phyloP scores from a whole-genome alignment of 2,888 invertebrate species.

The Schizaphis graminum region DNA sequence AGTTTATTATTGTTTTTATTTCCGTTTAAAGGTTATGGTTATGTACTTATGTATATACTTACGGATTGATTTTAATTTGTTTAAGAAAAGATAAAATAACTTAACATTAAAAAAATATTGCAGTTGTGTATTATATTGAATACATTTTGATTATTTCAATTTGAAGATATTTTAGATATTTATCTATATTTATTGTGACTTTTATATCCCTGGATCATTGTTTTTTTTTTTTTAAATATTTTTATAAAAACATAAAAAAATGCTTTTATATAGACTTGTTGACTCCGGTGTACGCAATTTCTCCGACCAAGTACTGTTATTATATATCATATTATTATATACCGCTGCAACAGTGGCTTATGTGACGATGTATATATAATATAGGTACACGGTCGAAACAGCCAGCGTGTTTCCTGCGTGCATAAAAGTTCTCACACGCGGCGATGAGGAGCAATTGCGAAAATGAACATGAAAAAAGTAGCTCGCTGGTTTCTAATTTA shows the following conservation, averaged over 20 bases:
- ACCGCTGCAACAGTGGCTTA: constrained; percentile 29
- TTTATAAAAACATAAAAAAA: neutral
- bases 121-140: neutral
- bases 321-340: constrained; percentile 21
- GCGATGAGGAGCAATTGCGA: constrained; percentile 28
- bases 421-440: constrained; percentile 57
- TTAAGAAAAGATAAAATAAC: too few relatives aligned
- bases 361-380: constrained; percentile 48
- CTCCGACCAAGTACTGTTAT: constrained; percentile 46
- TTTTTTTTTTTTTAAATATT: neutral
- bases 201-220: neutral
- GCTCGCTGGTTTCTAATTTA: constrained; percentile 62
- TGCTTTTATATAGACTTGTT: constrained; percentile 4
- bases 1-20: neutral
- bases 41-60: neutral
- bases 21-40: neutral
- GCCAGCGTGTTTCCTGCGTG: constrained; percentile 44
- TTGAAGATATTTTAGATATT: neutral
- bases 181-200: neutral
- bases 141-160: neutral
- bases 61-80: neutral
- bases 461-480: constrained; percentile 56
- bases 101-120: neutral
- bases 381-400: neutral
- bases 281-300: constrained; percentile 20